Evolutionary conservation across 37 sponge, comb jelly and placozoan genomes (phyloP).

Genomic region (Oscarella lobularis): DNA sequence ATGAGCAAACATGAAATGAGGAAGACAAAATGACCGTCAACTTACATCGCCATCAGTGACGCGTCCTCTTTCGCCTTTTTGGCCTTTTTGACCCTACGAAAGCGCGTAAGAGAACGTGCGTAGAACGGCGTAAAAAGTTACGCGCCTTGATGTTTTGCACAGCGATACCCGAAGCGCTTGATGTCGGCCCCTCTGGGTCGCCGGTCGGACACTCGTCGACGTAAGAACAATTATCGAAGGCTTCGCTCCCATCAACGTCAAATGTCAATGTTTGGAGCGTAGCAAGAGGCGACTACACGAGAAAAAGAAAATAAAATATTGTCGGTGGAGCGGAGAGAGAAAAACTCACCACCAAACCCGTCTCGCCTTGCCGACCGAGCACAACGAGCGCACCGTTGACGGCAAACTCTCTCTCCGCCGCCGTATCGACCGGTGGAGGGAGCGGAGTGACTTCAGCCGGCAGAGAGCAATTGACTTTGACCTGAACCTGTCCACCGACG

Average conservation of each 20-base stretch:
- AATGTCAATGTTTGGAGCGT: neutral
- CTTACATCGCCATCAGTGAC: neutral
- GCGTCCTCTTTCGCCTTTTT: neutral
- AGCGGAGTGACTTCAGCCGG: too few species aligned
- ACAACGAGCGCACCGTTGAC: neutral
- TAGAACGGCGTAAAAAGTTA: neutral
- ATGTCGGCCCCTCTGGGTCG: neutral
- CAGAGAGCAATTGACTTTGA: too few species aligned
- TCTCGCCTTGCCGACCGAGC: neutral
- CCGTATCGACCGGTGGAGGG: neutral
- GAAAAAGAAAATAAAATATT: neutral
- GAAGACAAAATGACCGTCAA: neutral
- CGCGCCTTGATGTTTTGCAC: neutral
- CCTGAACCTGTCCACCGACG: too few species aligned
- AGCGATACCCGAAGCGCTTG: neutral
- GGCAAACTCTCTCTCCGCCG: neutral
- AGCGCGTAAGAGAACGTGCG: too few species aligned
- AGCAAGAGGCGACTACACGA: neutral
- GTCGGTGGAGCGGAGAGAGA: neutral
- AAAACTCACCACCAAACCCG: neutral
- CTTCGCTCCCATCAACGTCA: neutral
- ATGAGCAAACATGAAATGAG: neutral
- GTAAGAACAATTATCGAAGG: neutral
- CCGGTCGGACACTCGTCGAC: neutral
- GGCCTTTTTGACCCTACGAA: neutral